These are phyloP conservation scores for Furnarius figulus DNA, from an alignment of 2,113 vertebrate genomes.

Conservation along the genomic window DNA sequence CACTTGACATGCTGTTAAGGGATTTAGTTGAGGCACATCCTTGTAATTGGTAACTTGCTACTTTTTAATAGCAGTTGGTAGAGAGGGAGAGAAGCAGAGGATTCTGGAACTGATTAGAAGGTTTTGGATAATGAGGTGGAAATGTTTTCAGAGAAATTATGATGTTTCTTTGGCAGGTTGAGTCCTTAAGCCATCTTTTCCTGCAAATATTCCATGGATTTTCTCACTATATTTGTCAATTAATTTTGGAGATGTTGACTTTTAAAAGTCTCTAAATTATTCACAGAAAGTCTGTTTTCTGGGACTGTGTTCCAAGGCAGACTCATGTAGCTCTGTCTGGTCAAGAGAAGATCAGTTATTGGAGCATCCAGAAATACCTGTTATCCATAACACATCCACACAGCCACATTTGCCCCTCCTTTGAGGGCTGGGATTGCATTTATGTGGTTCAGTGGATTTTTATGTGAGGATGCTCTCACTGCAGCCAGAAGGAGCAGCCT, in stretches of 20 bases:
- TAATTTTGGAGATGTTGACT: not conserved
- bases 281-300: not conserved
- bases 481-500: accelerated
- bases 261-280: not conserved
- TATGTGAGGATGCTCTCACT: not conserved
- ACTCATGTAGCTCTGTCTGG: accelerated
- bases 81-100: not conserved
- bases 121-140: not conserved
- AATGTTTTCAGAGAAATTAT: not conserved
- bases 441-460: accelerated
- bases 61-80: not conserved
- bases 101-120: not conserved
- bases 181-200: not conserved
- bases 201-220: not conserved
- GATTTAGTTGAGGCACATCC: not conserved
- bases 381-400: too few species aligned
- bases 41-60: not conserved
- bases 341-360: not conserved
- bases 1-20: not conserved
- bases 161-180: not conserved
- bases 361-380: not conserved
- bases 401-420: not conserved
- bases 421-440: not conserved
- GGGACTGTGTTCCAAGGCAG: not conserved
- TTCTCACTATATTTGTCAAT: not conserved